Evolutionary conservation across 1,140 invertebrate genomes (phyloP).

Genomic region (Caligus rogercresseyi): DNA sequence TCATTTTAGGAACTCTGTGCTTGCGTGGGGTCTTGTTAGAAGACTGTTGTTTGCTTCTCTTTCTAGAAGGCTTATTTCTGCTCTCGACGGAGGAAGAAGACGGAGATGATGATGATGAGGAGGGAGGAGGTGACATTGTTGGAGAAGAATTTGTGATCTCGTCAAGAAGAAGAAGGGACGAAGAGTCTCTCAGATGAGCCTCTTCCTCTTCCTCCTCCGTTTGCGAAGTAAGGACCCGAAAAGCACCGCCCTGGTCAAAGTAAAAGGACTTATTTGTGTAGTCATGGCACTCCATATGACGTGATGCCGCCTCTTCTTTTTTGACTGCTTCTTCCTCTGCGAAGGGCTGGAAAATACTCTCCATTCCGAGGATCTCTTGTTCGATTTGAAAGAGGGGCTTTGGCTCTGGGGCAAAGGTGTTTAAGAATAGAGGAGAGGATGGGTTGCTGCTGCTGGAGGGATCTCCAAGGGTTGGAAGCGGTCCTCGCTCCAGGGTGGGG

Average conservation of each 20-base stretch:
- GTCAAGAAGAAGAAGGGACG: not conserved
- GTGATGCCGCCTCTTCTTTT: not conserved
- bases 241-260: not conserved
- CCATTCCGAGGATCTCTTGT: not conserved
- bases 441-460: too few species aligned
- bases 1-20: not conserved
- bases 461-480: not conserved
- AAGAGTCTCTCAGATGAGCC: not conserved
- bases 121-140: not conserved
- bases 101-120: not conserved
- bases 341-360: not conserved
- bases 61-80: not conserved
- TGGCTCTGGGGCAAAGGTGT: not conserved
- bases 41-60: not conserved
- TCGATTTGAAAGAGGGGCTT: not conserved
- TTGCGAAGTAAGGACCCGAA: not conserved
- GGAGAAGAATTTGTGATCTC: not conserved
- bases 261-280: slow-evolving; percentile 24
- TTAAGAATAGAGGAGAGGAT: not conserved
- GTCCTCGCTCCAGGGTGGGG: not conserved
- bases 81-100: not conserved
- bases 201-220: not conserved
- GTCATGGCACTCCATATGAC: slow-evolving; percentile 24
- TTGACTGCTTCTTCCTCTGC: not conserved
- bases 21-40: not conserved